Conservation (phyloP, 1,140 invertebrate species). For the Lamellibrachia luymesi region DNA sequence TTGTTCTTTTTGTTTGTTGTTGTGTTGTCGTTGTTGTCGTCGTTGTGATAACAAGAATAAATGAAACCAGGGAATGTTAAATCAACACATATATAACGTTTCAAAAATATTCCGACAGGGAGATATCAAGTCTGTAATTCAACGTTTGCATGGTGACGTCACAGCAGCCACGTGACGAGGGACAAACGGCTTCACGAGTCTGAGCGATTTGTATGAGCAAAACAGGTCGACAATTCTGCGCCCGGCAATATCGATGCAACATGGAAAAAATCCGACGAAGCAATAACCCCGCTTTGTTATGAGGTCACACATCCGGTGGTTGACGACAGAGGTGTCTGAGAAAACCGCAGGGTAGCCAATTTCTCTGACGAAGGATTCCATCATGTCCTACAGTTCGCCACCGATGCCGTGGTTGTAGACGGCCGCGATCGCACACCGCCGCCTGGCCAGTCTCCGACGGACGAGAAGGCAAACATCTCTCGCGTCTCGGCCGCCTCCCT, state of each 20-base stretch:
- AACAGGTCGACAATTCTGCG: background rate
- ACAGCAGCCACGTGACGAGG: background rate
- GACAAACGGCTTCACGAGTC: background rate
- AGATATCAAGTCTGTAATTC: background rate
- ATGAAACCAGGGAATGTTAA: background rate
- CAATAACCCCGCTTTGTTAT: background rate
- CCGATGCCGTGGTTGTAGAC: background rate
- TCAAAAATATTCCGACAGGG: background rate
- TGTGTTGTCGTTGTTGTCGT: no score
- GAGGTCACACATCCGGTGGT: background rate
- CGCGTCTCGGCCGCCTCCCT: background rate
- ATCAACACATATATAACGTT: background rate
- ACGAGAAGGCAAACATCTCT: background rate
- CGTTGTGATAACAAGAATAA: background rate
- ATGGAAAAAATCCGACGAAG: background rate
- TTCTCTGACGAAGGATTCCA: background rate
- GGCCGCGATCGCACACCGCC: no score
- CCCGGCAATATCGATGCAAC: background rate
- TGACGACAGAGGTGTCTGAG: background rate
- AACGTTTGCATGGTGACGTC: background rate
- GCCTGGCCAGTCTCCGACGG: background rate
- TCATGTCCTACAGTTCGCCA: background rate
- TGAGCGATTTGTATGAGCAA: background rate
- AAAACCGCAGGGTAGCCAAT: background rate
- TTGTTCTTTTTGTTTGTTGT: no score